These are phyloP conservation scores for Taurulus bubalis DNA, from an alignment of 2,113 vertebrate genomes.

Conservation along the genomic window DNA sequence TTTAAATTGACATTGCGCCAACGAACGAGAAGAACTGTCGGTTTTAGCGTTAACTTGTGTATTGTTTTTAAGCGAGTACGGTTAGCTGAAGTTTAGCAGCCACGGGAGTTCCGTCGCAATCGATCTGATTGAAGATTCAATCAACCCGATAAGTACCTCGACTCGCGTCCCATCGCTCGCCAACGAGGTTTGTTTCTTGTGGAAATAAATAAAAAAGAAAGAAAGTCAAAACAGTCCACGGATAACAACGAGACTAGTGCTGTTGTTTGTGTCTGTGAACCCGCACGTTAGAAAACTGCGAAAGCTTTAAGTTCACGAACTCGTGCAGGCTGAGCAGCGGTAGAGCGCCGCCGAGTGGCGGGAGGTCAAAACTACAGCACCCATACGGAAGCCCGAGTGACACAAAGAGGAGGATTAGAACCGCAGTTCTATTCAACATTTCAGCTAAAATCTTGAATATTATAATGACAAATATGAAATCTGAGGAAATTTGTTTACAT, in stretches of 20 bases:
- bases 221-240: neutral
- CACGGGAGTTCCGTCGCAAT: too few species aligned
- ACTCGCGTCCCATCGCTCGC: slow-evolving; percentile 80
- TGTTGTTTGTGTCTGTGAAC: slow-evolving; percentile 24
- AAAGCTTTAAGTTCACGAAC: neutral
- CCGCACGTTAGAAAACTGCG: slow-evolving; percentile 55
- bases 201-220: neutral
- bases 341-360: slow-evolving; percentile 33
- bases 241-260: neutral
- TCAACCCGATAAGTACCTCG: slow-evolving; percentile 59
- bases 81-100: neutral
- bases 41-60: neutral
- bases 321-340: accelerated
- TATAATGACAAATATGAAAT: too few species aligned
- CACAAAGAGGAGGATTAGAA: neutral
- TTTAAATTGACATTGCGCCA: neutral
- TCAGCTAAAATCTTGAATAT: too few species aligned
- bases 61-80: too few species aligned
- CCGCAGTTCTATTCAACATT: neutral
- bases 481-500: too few species aligned
- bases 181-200: neutral
- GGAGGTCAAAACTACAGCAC: slow-evolving; percentile 42
- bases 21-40: neutral
- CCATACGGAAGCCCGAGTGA: neutral
- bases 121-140: neutral